Conservation (phyloP, 2,113 vertebrate species). For the Acanthochromis polyacanthus region DNA sequence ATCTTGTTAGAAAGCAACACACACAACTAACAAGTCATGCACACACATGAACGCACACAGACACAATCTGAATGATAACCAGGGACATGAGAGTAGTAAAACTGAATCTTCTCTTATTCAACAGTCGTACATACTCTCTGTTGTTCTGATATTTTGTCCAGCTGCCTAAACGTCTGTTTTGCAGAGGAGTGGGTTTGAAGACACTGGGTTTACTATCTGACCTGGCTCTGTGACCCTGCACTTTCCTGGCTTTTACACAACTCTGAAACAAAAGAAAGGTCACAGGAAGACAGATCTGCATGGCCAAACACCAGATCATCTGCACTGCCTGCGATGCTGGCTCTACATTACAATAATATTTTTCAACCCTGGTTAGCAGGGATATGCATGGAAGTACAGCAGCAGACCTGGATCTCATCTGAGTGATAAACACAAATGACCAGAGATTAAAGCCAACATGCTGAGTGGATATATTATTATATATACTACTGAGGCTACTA, state of each 20-base stretch:
- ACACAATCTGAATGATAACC: not conserved
- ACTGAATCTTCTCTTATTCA: not conserved
- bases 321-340: not conserved
- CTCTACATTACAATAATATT: not conserved
- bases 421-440: constrained; percentile 9
- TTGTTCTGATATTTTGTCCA: not conserved
- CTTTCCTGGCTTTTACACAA: constrained; percentile 8
- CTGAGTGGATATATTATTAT: not conserved
- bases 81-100: not conserved
- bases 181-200: not conserved
- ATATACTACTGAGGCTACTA: not conserved
- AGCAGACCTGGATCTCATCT: not conserved
- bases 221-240: constrained; percentile 6
- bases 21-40: not conserved
- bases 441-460: constrained; percentile 3
- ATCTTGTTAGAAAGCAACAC: constrained; percentile 14
- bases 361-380: not conserved
- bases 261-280: not conserved
- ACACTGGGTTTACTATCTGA: constrained; percentile 13
- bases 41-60: not conserved
- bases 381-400: not conserved
- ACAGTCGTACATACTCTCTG: not conserved
- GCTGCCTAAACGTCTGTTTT: not conserved
- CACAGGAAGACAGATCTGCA: not conserved
- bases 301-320: constrained; percentile 13